Conservation (phyloP, 64 coral and sea anemone species). For the Astreopora myriophthalma region DNA sequence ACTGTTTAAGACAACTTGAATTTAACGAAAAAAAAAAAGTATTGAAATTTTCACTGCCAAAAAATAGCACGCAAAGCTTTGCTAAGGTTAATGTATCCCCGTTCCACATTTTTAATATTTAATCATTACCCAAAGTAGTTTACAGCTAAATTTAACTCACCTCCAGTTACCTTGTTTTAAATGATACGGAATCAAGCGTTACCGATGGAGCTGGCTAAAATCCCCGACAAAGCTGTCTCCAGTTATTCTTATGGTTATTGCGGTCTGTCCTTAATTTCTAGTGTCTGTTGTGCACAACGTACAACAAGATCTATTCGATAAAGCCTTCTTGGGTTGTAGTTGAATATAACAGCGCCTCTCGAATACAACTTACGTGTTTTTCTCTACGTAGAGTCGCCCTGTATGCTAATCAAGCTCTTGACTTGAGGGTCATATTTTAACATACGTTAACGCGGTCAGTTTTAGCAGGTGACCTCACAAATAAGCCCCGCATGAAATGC, state of each 20-base stretch:
- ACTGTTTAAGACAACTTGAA: not conserved
- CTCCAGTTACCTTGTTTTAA: not conserved
- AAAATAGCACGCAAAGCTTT: not conserved
- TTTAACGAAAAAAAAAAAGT: not conserved
- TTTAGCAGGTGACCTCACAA: slow-evolving; percentile 22
- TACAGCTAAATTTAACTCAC: slow-evolving; percentile 20
- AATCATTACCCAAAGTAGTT: not conserved
- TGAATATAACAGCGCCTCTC: not conserved
- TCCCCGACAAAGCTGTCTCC: not conserved
- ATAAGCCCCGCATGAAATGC: not conserved
- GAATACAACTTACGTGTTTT: not conserved
- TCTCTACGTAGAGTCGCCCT: not conserved
- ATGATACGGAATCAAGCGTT: not conserved
- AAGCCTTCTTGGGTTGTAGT: not conserved
- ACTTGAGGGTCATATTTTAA: not conserved
- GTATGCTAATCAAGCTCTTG: slow-evolving; percentile 15
- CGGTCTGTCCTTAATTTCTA: not conserved
- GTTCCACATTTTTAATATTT: not conserved
- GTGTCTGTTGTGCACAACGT: not conserved
- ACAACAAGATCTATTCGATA: not conserved
- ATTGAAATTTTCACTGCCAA: not conserved
- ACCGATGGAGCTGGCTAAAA: not conserved
- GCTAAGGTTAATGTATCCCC: not conserved
- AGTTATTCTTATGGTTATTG: not conserved
- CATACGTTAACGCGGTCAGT: not conserved